Evolutionary conservation across 2,888 invertebrate species (phyloP), one percentile per base, ranked within the genome.

Genomic region (Xanthostigma xanthostigma): DNA sequence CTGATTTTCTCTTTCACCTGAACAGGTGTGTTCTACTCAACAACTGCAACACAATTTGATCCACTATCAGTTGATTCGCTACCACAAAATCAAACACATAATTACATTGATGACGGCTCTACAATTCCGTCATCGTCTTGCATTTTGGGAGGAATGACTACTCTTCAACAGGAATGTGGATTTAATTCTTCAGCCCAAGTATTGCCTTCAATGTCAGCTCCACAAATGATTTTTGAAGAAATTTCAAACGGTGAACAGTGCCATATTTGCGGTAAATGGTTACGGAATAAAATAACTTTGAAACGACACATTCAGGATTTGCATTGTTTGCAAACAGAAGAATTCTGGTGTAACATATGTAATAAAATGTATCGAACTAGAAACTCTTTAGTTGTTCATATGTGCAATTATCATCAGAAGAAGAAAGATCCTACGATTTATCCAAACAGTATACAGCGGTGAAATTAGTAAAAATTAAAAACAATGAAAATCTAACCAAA

Each of bases 331-430:
- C 60, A 60, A 48, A 60, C 57, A n/a, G 58, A 61, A 52, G 57
- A 59, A 49, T 62, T 58, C 46, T 59, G 60, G 59, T 62, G 62
- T 50, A 53, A 53, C 41, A 59, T 61, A 46, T 64, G 63, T 55
- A 58, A 60, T 50, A 58, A 60, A 39, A 57, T 56, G 49, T 64
- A 63, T 53, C 55, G 62, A 42, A 64, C 63, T 9, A 62, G 61
- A 53, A 64, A 64, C 53, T 62, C 62, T 56, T 57, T 63, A 36
- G 60, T 62, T 46, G 61, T 61, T 47, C 62, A 64, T 52, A 58
- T 58, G 53, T 61, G 60, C 51, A 61, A 61, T 51, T 62, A 63
- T 54, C 64, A 63, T 49, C 59, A 59, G 43, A 59, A 57, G 52
- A 59, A 56, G 51, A 59, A 41, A 42, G 42, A 45, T 42, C 42